Evolutionary conservation across 2,888 invertebrate genomes (phyloP), one percentile per base, ranked within the genome.

Genomic region (Ophion ventricosus): DNA sequence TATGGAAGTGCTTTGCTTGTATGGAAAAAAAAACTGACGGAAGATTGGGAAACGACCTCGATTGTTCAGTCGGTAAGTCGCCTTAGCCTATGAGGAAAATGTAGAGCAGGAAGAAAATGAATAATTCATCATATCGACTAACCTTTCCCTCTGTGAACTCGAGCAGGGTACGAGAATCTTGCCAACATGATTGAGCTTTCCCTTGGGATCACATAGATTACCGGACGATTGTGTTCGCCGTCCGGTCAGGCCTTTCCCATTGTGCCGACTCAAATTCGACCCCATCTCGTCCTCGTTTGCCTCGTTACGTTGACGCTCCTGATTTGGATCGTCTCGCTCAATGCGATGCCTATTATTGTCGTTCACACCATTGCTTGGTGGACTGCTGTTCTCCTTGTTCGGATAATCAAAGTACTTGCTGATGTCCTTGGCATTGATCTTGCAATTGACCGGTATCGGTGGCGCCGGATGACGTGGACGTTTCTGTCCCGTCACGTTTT

Each of bases 191-290:
- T 91, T 92, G 40, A 92, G 85, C 74, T 91, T 92, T 10, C 91
- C 91, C 76, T 92, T 92, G 82, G 91, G 95, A 95, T 96, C 96
- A 94, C 96, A 96, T 61, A 97, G 95, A 93, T 96, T 96, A 63
- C 96, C 96, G 88, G 96, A 96, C 85, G 96, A 96, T 88, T 96
- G 95, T 56, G 96, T 96, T 87, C 96, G 94, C 84, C 96, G 95
- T 85, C 96, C 96, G 81, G 96, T 95, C 70, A 96, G 95, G 88
- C 96, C 93, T 90, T 96, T 96, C 89, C 95, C 95, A 91, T 96
- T 96, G 93, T 96, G 96, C 87, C 96, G 95, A 94, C 96, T 96
- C 91, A 96, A 95, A 95, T 96, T 97, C 85, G 96, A 96, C 92
- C 97, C 97, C 97, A 97, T 97, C 90, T 93, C 95, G 86, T 85